Evolutionary conservation across 2,888 invertebrate genomes (phyloP).

Genomic region (Willowsia nigromaculata): DNA sequence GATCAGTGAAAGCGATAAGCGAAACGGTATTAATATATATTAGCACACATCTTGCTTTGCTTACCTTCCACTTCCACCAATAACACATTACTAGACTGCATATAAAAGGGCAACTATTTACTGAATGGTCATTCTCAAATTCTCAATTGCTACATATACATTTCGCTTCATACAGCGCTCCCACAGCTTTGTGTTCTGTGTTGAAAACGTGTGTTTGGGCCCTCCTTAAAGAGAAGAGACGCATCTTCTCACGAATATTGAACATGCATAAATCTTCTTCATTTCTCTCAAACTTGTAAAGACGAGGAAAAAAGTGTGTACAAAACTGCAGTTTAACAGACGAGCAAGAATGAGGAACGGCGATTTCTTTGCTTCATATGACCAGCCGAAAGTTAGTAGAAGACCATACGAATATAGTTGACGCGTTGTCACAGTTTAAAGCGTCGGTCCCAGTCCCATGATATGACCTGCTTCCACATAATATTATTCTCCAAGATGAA

Average conservation of each 20-base stretch:
- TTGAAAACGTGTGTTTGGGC: conserved; percentile 13
- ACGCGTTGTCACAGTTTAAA: not conserved
- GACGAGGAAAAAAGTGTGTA: conserved; percentile 26
- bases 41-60: no score
- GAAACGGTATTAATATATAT: no score
- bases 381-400: not conserved
- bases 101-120: no score
- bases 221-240: not conserved
- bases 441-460: not conserved
- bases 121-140: not conserved
- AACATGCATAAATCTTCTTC: conserved; percentile 43
- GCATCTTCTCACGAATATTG: not conserved
- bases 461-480: conserved; percentile 50
- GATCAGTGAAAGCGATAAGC: no score
- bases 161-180: not conserved
- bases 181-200: not conserved
- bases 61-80: no score
- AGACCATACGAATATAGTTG: conserved; percentile 4
- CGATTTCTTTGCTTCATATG: conserved; percentile 24
- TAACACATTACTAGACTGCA: no score
- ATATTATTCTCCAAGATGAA: not conserved
- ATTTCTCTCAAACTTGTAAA: not conserved
- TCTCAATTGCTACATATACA: no score
- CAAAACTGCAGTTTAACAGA: conserved; percentile 42
- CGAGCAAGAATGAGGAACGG: conserved; percentile 11